Conservation (phyloP, 2,113 vertebrate genomes). For the Columba janthina region DNA sequence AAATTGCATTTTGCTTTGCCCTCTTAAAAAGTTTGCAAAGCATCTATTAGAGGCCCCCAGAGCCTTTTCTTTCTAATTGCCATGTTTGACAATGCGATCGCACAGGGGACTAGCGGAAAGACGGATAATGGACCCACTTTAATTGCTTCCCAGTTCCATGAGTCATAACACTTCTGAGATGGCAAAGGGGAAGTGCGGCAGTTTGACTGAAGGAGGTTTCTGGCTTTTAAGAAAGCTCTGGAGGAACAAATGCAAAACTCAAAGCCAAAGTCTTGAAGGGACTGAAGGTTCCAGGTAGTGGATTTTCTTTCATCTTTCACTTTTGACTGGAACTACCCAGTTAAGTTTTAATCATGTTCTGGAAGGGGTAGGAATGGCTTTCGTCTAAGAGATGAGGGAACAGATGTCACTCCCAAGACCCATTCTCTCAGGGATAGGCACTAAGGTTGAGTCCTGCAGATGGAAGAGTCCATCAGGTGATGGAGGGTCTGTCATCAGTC, state of each 20-base stretch:
- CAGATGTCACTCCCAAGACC: not conserved
- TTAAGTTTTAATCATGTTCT: not conserved
- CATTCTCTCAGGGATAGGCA: not conserved
- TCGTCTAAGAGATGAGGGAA: not conserved
- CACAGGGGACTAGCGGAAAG: slow-evolving; percentile 27
- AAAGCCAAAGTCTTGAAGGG: slow-evolving; percentile 12
- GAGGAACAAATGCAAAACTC: slow-evolving; percentile 12
- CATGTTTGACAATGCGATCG: slow-evolving; percentile 35
- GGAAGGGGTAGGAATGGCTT: not conserved
- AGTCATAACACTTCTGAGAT: slow-evolving; percentile 52
- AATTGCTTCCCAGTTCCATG: slow-evolving; percentile 68
- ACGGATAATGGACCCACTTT: slow-evolving; percentile 63
- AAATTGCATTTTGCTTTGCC: slow-evolving; percentile 44
- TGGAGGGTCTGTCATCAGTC: fast-evolving
- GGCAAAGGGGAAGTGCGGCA: slow-evolving; percentile 26
- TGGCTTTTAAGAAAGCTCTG: slow-evolving; percentile 51
- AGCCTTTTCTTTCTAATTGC: slow-evolving; percentile 69
- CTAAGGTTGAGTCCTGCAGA: not conserved
- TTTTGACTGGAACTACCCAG: not conserved
- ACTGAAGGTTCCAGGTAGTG: not conserved
- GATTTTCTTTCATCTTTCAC: slow-evolving; percentile 1
- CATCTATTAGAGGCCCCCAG: slow-evolving; percentile 49
- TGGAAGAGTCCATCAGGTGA: not conserved
- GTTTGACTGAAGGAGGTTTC: slow-evolving; percentile 22
- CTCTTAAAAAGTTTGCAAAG: slow-evolving; percentile 51